phyloP scores from a whole-genome alignment of 2,888 invertebrate genomes.

The Mallateleia sp. region DNA sequence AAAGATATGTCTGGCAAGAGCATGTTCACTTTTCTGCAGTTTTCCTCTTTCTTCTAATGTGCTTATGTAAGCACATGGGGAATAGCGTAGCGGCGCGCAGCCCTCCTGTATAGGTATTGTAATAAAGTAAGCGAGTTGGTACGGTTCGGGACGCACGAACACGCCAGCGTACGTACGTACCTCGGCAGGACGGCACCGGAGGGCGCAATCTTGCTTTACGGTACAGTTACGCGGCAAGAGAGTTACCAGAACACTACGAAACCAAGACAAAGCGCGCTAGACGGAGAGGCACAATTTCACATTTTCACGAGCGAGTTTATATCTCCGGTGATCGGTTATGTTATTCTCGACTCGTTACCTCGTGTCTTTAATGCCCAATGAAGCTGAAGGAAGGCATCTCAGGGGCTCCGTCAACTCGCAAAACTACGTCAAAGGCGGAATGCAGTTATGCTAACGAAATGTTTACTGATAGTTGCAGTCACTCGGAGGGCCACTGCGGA shows the following conservation, averaged over 20 bases:
- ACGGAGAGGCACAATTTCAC: slow-evolving; percentile 45
- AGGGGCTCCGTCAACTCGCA: slow-evolving; percentile 27
- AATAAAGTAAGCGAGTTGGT: no score
- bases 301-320: slow-evolving; percentile 52
- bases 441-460: slow-evolving; percentile 24
- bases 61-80: slow-evolving; percentile 73
- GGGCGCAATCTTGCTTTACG: slow-evolving; percentile 80
- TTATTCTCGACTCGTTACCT: slow-evolving; percentile 57
- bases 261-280: slow-evolving; percentile 39
- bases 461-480: slow-evolving; percentile 32
- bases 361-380: slow-evolving; percentile 34
- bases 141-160: slow-evolving; percentile 56
- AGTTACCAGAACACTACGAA: slow-evolving; percentile 21
- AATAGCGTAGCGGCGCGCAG: slow-evolving; percentile 53
- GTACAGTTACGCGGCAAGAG: slow-evolving; percentile 70
- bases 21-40: slow-evolving; percentile 54
- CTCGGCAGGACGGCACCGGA: slow-evolving; percentile 76
- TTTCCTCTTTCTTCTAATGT: slow-evolving; percentile 68
- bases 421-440: slow-evolving; percentile 33
- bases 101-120: no score
- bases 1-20: slow-evolving; percentile 62
- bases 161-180: slow-evolving; percentile 26
- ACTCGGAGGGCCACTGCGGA: slow-evolving; percentile 4
- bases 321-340: slow-evolving; percentile 62
- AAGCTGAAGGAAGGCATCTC: slow-evolving; percentile 29